phyloP scores from a whole-genome alignment of 2,113 vertebrate species.

The Trematomus loennbergii region DNA sequence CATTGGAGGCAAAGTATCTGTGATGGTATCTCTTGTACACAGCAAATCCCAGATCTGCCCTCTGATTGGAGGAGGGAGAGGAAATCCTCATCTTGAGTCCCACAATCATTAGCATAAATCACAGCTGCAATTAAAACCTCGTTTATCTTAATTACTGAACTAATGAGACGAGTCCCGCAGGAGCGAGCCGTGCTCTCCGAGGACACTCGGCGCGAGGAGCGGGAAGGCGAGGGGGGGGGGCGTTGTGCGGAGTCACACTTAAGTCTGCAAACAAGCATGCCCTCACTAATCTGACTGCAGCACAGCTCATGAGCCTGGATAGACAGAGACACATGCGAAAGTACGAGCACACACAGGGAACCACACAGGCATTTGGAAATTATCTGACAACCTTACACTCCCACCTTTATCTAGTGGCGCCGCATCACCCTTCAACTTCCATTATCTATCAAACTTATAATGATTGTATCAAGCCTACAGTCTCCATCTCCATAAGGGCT shows the following conservation, averaged over 20 bases:
- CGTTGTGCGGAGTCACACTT: conserved; percentile 48
- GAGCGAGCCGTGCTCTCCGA: conserved; percentile 74
- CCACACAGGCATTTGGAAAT: conserved; percentile 16
- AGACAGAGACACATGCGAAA: conserved; percentile 26
- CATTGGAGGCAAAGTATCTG: conserved; percentile 24
- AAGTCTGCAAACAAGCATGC: conserved; percentile 63
- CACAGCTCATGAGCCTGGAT: conserved; percentile 2
- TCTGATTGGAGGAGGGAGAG: conserved; percentile 72
- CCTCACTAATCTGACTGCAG: conserved; percentile 57
- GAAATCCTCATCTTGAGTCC: conserved; percentile 79
- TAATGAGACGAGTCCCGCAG: conserved; percentile 86
- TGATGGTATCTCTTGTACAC: conserved; percentile 56
- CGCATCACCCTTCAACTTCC: conserved; percentile 75
- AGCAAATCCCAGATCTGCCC: conserved; percentile 71
- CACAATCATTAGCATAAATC: conserved; percentile 84
- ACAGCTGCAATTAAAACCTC: conserved; percentile 85
- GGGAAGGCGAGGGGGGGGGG: conserved; percentile 36
- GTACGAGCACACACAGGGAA: conserved; percentile 4
- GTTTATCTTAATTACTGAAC: conserved; percentile 89
- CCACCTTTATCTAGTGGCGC: conserved; percentile 63
- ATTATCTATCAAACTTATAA: conserved; percentile 81
- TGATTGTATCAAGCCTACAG: conserved; percentile 78
- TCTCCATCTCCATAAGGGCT: conserved; percentile 74
- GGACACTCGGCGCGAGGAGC: conserved; percentile 71
- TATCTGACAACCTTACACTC: conserved; percentile 52